Percentiles rank a stretch among this genome's conserved stretches.
Evolutionary conservation across 2,797 vertebrate genomes (phyloP).

Genomic region (Sitta carolinensis): DNA sequence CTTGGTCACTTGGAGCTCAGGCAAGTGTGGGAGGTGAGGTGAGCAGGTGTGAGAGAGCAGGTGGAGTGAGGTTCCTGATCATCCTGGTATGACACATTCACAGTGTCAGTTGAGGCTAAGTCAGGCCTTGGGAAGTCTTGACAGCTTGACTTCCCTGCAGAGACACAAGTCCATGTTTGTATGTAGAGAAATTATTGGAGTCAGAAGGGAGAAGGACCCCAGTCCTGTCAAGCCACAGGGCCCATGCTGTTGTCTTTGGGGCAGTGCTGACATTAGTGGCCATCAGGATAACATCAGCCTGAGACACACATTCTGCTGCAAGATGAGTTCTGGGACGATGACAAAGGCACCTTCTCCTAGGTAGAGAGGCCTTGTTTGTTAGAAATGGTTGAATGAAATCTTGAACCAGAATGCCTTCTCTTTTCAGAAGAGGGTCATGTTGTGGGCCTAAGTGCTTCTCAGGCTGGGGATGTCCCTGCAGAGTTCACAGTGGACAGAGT

Average conservation of each 20-base stretch:
- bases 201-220: not conserved
- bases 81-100: not conserved
- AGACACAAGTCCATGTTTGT: not conserved
- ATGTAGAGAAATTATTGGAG: not conserved
- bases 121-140: not conserved
- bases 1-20: not conserved
- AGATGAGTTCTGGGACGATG: rapidly evolving
- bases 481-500: slow-evolving; percentile 64
- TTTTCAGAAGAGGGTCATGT: slow-evolving; percentile 64
- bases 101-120: not conserved
- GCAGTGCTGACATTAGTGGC: not conserved
- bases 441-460: not conserved
- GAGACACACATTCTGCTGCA: not conserved
- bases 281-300: not conserved
- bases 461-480: not conserved
- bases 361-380: not conserved
- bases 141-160: not conserved
- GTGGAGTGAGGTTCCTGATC: not conserved
- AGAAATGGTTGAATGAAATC: not conserved
- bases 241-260: not conserved
- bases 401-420: slow-evolving; percentile 21
- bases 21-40: not conserved
- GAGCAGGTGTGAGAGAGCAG: not conserved
- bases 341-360: not conserved
- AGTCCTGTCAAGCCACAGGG: not conserved